Evolutionary conservation across 2,797 vertebrate genomes (phyloP).

Genomic region (Neoniphon sammara): DNA sequence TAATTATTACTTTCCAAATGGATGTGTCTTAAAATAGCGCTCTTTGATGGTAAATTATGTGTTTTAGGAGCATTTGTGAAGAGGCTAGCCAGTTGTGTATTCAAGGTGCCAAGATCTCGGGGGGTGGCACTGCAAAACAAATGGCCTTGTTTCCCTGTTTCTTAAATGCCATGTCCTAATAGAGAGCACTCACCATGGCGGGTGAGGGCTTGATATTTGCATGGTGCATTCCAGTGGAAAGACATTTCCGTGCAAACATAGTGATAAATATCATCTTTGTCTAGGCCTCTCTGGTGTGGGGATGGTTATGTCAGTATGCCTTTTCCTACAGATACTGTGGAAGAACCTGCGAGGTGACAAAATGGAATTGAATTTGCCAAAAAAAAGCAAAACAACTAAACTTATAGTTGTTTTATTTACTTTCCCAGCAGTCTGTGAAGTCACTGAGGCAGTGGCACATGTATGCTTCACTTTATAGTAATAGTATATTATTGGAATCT

Average conservation of each 20-base stretch:
- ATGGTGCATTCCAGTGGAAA: constrained; percentile 42
- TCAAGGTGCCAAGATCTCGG: constrained; percentile 15
- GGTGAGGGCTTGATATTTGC: neutral
- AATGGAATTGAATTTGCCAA: too few species aligned
- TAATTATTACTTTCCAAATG: neutral
- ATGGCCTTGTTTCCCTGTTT: constrained; percentile 21
- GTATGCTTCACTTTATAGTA: neutral
- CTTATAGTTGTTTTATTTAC: neutral
- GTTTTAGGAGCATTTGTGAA: neutral
- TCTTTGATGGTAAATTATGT: neutral
- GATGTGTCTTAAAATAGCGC: too few species aligned
- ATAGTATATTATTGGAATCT: constrained; percentile 14
- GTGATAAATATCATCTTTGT: neutral
- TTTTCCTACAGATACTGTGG: neutral
- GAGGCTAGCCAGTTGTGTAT: neutral
- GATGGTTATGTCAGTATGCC: neutral
- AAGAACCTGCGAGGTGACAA: neutral
- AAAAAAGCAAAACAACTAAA: too few species aligned
- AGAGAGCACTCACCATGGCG: neutral
- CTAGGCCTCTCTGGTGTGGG: constrained; percentile 5
- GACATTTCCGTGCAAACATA: neutral
- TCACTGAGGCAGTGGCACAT: neutral
- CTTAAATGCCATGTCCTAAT: neutral
- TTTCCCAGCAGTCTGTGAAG: neutral
- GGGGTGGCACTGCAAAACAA: neutral